phyloP scores from a whole-genome alignment of 2,888 invertebrate genomes.

The Erebia aethiops region DNA sequence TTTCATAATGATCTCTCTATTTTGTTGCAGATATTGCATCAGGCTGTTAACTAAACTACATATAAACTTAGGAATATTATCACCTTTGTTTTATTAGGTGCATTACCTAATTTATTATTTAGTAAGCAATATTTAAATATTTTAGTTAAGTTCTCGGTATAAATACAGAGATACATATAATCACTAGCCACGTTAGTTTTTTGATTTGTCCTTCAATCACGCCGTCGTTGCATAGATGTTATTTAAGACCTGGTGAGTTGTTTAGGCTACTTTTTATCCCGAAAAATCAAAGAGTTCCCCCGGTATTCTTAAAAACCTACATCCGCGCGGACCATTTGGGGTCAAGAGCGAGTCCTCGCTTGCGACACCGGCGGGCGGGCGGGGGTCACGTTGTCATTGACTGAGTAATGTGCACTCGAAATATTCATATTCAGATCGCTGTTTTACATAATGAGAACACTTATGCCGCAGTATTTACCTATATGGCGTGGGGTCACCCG shows the following conservation, averaged over 20 bases:
- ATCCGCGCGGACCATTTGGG: not conserved
- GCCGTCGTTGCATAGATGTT: no score
- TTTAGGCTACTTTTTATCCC: no score
- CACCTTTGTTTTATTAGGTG: not conserved
- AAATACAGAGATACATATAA: no score
- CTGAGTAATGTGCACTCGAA: not conserved
- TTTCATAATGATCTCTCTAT: not conserved
- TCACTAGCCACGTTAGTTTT: no score
- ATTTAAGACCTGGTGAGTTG: no score
- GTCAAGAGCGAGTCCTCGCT: constrained; percentile 13
- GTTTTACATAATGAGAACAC: not conserved
- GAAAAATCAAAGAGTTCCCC: no score
- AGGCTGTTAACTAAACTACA: no score
- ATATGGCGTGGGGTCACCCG: no score
- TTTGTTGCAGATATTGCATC: not conserved
- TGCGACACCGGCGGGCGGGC: not conserved
- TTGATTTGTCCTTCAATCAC: no score
- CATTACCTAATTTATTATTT: not conserved
- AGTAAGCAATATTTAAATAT: no score
- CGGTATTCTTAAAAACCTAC: no score
- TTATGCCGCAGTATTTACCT: not conserved
- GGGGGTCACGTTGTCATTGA: not conserved
- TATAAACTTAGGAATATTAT: not conserved
- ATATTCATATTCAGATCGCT: not conserved
- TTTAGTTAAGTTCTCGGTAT: no score